A percentile compares a stretch with the other conserved stretches of the same genome.
Evolutionary conservation across 2,797 vertebrate genomes (phyloP).

Genomic region (Australoheros facetus): DNA sequence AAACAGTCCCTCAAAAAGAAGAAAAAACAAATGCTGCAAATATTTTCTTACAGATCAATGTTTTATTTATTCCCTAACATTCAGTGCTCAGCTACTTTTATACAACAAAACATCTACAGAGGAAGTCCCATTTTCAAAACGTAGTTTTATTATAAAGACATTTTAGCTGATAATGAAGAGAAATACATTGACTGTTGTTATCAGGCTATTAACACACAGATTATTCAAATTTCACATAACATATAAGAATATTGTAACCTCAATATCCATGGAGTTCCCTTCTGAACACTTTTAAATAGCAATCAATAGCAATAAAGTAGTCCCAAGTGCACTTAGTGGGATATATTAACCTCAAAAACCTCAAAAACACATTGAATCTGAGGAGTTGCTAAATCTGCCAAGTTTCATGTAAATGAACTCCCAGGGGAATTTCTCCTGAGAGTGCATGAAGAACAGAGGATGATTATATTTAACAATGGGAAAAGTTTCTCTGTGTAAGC

Average conservation of each 20-base stretch:
- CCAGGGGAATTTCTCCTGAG: constrained; percentile 59
- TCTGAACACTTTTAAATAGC: constrained; percentile 38
- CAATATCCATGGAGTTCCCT: background rate
- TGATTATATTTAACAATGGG: constrained; percentile 82
- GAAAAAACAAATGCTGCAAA: background rate
- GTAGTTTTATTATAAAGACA: background rate
- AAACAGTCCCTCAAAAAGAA: background rate
- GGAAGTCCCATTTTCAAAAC: background rate
- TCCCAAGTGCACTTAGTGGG: constrained; percentile 35
- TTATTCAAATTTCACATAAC: background rate
- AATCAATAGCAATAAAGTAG: constrained; percentile 47
- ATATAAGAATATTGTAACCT: background rate
- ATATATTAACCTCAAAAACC: constrained; percentile 53
- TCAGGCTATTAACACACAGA: background rate
- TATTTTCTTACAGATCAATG: constrained; percentile 7
- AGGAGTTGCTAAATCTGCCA: constrained; percentile 74
- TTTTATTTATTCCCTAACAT: constrained; percentile 12
- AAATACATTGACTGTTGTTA: background rate
- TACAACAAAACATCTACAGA: background rate
- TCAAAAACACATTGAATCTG: constrained; percentile 55
- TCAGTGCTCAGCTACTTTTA: background rate
- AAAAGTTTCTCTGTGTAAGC: constrained; percentile 64
- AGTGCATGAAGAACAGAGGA: constrained; percentile 68
- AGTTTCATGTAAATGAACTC: constrained; percentile 74
- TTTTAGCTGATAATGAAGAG: background rate